Evolutionary conservation across 2,113 vertebrate genomes (phyloP).

Genomic region (Pogonocichla stellata): DNA sequence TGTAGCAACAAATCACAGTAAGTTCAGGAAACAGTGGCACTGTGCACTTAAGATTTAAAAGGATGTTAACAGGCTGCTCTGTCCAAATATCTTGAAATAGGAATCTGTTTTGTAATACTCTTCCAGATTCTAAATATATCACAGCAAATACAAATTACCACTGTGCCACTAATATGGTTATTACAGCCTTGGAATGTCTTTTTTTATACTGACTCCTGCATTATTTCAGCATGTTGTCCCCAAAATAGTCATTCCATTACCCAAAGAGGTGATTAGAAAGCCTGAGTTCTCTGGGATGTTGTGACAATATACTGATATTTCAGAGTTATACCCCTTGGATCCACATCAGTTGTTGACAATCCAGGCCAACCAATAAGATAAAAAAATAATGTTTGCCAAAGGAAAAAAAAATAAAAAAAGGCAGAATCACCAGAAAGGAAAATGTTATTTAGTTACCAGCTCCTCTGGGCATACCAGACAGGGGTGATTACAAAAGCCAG

Average conservation of each 20-base stretch:
- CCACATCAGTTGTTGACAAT: background rate
- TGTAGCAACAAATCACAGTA: background rate
- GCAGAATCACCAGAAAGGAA: background rate
- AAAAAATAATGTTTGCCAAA: background rate
- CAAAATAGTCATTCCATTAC: background rate
- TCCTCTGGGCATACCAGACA: background rate
- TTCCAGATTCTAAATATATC: slow-evolving; percentile 52
- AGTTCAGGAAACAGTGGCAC: slow-evolving; percentile 31
- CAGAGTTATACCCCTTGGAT: slow-evolving; percentile 34
- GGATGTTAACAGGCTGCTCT: slow-evolving; percentile 9
- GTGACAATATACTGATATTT: slow-evolving; percentile 9
- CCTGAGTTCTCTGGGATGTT: background rate
- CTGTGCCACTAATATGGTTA: background rate
- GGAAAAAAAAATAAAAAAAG: background rate
- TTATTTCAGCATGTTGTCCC: background rate
- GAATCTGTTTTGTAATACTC: background rate
- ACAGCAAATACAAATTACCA: slow-evolving; percentile 5
- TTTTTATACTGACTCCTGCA: slow-evolving; percentile 4
- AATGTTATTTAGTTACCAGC: background rate
- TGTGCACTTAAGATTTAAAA: slow-evolving; percentile 30
- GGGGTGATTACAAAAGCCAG: background rate
- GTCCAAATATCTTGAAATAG: slow-evolving; percentile 24
- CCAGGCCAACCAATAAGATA: background rate
- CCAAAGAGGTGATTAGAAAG: slow-evolving; percentile 2
- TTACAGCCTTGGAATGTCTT: slow-evolving; percentile 11